Conservation (phyloP, 2,113 vertebrate genomes). For the Periophthalmodon schlosseri region DNA sequence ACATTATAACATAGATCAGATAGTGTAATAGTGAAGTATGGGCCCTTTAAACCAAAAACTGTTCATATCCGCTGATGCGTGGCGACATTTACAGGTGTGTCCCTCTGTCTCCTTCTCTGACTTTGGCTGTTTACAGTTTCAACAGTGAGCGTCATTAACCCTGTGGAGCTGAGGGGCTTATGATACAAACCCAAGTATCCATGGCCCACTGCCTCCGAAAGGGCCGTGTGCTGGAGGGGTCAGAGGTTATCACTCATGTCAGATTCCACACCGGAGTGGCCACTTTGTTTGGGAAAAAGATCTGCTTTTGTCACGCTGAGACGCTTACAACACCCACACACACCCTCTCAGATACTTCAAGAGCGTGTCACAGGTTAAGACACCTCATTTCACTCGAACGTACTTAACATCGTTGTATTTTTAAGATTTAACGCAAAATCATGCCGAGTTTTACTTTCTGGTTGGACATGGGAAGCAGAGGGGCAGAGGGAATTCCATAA, state of each 20-base stretch:
- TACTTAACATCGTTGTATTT: too few relatives aligned
- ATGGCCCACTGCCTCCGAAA: slow-evolving; percentile 65
- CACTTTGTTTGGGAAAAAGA: slow-evolving; percentile 74
- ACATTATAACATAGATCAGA: too few relatives aligned
- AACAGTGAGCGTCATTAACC: slow-evolving; percentile 59
- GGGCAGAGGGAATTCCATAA: too few relatives aligned
- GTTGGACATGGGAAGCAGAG: too few relatives aligned
- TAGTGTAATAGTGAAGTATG: too few relatives aligned
- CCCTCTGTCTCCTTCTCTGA: background rate
- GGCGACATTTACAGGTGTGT: background rate
- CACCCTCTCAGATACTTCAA: too few relatives aligned
- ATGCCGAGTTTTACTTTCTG: too few relatives aligned
- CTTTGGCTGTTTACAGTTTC: slow-evolving; percentile 36
- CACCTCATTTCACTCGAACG: too few relatives aligned
- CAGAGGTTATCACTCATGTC: slow-evolving; percentile 66
- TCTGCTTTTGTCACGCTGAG: slow-evolving; percentile 59
- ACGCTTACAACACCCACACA: background rate
- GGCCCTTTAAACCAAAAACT: background rate
- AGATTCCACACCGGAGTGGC: slow-evolving; percentile 71
- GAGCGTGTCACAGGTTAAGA: too few relatives aligned
- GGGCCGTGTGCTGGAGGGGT: slow-evolving; percentile 45
- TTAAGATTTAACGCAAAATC: too few relatives aligned
- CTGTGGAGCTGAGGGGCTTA: slow-evolving; percentile 56
- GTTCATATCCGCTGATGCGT: background rate
- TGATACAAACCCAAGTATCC: slow-evolving; percentile 60